Base-by-base conservation (phyloP, 2,113 vertebrate genomes). In the Propithecus coquereli region DNA sequence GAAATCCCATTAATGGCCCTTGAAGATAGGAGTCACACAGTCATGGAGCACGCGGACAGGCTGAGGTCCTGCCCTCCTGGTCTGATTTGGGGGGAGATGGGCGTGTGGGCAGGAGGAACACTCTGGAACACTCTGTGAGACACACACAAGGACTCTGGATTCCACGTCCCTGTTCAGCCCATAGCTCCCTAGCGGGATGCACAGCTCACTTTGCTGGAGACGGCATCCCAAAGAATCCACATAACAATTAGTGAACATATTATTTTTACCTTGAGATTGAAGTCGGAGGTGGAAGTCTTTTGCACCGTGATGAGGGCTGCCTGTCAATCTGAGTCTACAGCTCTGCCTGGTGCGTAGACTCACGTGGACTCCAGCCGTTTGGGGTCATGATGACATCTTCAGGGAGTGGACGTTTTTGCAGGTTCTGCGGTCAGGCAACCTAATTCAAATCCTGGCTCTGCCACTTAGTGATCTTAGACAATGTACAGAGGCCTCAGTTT, bases 281-380 rank as follows among this genome's bases (percentile, higher is more conserved):
- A 96, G 34, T 20, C 30, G 32, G 54, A 71, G 27, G 7, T 27
- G 32, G 45, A 68, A 17, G 27, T 18, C 27, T 47, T 70, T 54
- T 40, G 27, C 43, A 1, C 52, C 5, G 0, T 32, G 45, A n/a
- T 30, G 6, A 4, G 8, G 20, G 18, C 3, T 32, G 25, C 25
- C 65, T 32, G 8, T 30, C 25, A 32, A 5, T 17, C 57, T 63
- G 25, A 17, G 30, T 71, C 40, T 16, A 7, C 7, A 68, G n/a
- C 2, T 43, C 57, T 50, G 43, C 32, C 68, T 93, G 7, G 32
- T 59, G 50, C 27, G 30, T 12, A 37, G 23, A 45, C 34, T 52
- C 54, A 70, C 32, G 5, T 34, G 61, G 22, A 73, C 40, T n/a
- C 4, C 0, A 3, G 45, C 34, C 8, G 11, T 52, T 20, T 43